phyloP scores from a whole-genome alignment of 2,888 invertebrate species.

The Asteroscopus sphinx region DNA sequence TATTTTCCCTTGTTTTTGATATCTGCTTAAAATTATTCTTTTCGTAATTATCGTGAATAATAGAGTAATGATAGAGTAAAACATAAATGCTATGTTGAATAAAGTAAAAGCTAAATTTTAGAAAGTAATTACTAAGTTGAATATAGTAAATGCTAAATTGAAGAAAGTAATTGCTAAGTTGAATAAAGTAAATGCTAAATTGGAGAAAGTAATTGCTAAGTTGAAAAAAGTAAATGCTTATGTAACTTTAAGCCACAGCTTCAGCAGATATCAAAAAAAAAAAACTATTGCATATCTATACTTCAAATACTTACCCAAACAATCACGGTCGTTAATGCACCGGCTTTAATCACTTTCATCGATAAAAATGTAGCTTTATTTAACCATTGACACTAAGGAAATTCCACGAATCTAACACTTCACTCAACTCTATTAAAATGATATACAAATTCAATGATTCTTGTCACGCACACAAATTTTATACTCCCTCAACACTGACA shows the following conservation, averaged over 20 bases:
- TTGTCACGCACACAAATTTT: constrained; percentile 72
- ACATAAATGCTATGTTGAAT: too few species aligned
- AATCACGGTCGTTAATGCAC: constrained; percentile 88
- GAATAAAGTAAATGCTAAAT: constrained; percentile 25
- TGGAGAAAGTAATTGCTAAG: constrained; percentile 29
- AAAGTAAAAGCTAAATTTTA: too few species aligned
- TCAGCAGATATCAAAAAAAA: constrained; percentile 80
- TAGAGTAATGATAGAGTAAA: constrained; percentile 39
- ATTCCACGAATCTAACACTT: constrained; percentile 87
- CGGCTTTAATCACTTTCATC: constrained; percentile 83
- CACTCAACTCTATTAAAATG: constrained; percentile 60
- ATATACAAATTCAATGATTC: constrained; percentile 60
- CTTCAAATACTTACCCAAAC: constrained; percentile 80
- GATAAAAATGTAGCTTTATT: constrained; percentile 80
- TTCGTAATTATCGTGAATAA: constrained; percentile 34
- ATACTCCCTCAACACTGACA: constrained; percentile 69
- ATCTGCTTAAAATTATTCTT: constrained; percentile 75
- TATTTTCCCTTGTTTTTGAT: constrained; percentile 79
- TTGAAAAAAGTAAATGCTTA: constrained; percentile 44
- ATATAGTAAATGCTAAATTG: constrained; percentile 14
- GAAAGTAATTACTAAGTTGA: constrained; percentile 29
- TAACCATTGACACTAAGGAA: constrained; percentile 81
- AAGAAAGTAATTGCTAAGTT: too few species aligned
- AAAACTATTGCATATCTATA: constrained; percentile 79
- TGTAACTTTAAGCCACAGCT: constrained; percentile 42